Conservation (phyloP, 2,888 invertebrate species). For the Psococerastis gibbosa region DNA sequence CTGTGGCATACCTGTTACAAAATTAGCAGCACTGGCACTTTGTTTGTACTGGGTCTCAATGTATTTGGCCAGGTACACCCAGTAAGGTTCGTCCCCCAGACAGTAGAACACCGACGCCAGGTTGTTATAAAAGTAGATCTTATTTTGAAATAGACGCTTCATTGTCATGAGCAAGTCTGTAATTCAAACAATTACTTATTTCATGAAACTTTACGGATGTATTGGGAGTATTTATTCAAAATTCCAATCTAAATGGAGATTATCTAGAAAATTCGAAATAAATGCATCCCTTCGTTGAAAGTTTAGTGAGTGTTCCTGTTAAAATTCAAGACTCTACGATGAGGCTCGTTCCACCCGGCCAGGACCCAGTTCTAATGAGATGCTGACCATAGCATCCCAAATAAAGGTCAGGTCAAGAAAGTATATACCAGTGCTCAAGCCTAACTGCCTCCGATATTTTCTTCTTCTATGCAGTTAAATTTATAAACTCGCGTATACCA, state of each 20-base stretch:
- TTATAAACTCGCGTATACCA: too few relatives aligned
- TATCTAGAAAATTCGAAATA: not conserved
- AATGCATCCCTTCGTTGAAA: not conserved
- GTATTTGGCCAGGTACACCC: constrained; percentile 33
- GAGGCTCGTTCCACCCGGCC: too few relatives aligned
- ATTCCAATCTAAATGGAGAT: not conserved
- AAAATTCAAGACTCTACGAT: too few relatives aligned
- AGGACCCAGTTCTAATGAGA: too few relatives aligned
- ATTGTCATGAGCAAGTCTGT: constrained; percentile 21
- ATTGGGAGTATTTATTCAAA: too few relatives aligned
- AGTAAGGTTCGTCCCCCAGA: constrained; percentile 27
- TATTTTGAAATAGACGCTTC: constrained; percentile 24
- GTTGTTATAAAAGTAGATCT: constrained; percentile 27
- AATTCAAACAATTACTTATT: constrained; percentile 14
- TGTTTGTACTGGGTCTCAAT: constrained; percentile 32
- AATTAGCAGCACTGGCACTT: constrained; percentile 28
- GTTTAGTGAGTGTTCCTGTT: too few relatives aligned
- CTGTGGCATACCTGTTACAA: constrained; percentile 27
- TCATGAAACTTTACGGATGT: constrained; percentile 10
- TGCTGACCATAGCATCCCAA: too few relatives aligned
- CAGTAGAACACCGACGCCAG: constrained; percentile 27
- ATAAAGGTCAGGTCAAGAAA: too few relatives aligned
- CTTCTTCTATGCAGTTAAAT: too few relatives aligned
- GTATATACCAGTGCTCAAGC: too few relatives aligned
- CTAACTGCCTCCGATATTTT: too few relatives aligned